Conservation (phyloP, 2,797 vertebrate genomes). For the Lithobates pipiens region DNA sequence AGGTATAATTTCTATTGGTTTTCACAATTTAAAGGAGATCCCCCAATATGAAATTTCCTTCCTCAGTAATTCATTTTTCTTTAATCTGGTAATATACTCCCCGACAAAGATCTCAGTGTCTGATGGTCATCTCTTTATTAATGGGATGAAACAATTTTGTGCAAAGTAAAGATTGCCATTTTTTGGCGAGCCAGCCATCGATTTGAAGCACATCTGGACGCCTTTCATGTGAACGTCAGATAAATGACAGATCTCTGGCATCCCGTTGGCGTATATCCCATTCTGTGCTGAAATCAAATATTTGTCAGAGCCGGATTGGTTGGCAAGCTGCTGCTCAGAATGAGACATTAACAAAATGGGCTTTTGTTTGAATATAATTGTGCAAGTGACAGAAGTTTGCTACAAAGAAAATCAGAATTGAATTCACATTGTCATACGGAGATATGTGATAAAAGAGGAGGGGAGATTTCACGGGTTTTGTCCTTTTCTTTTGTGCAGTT, state of each 20-base stretch:
- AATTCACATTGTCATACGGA: conserved; percentile 18
- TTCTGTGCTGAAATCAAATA: conserved; percentile 29
- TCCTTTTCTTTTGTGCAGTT: background rate
- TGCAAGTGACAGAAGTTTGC: conserved; percentile 36
- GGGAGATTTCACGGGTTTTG: background rate
- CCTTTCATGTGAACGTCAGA: background rate
- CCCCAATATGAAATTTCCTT: no score
- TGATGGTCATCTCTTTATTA: no score
- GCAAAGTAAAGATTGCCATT: background rate
- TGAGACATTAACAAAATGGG: conserved; percentile 25
- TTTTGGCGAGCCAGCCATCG: background rate
- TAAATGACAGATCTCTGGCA: background rate
- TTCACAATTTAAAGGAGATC: no score
- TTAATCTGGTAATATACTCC: no score
- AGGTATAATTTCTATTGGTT: no score
- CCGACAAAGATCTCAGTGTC: no score
- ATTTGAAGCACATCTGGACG: background rate
- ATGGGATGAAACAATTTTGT: no score
- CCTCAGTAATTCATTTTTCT: no score
- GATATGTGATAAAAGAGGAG: conserved; percentile 33
- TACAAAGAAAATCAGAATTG: conserved; percentile 33
- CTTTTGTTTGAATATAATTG: conserved; percentile 52
- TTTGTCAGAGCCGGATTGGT: conserved; percentile 30
- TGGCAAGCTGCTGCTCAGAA: background rate
- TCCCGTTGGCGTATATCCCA: background rate